Evolutionary conservation across 2,797 vertebrate species (phyloP), one percentile per base, ranked within the genome.

Genomic region (Dendrocincla fuliginosa): DNA sequence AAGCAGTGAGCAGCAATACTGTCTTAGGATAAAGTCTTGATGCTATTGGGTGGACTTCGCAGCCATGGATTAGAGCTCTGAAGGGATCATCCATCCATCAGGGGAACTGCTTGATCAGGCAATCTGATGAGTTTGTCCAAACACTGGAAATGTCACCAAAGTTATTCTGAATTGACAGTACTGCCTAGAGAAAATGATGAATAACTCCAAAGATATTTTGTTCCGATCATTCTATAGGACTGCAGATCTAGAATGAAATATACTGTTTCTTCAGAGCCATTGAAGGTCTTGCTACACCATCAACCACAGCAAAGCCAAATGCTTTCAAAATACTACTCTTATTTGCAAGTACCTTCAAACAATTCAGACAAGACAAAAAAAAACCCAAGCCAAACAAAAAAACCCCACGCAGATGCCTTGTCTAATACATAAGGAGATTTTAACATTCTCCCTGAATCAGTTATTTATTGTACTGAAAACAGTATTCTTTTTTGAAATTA

Each of bases 231-330:
- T 44, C 30, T 49, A 6, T 5, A 67, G 30, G 22, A 20, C 22
- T 81, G n/a, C 41, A 77, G 56, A 67, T 56, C 23, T 49, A 42
- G 24, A 83, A 64, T 1, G 5, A 75, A 57, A 82, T 35, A 73
- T 1, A 42, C 8, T 9, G 5, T 30, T 89, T 82, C 47, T 80
- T 71, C 32, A 5, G 5, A 94, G 59, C 47, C 24, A 32, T 18
- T 5, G 35, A 73, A 82, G 69, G 37, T 2, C 25, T 70, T 59
- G 23, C 44, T 63, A 49, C 2, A 44, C 23, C 6, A 81, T 3
- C 16, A 24, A 59, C 4, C 10, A 33, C 0, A 0, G 23, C 20
- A 89, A 83, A 82, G 11, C 0, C 2, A 6, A 27, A 17, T 33
- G 28, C 17, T 84, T 67, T 39, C 22, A 63, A 87, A 76, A 79